Evolutionary conservation across 2,797 vertebrate genomes (phyloP).

Genomic region (Tamandua tetradactyla): DNA sequence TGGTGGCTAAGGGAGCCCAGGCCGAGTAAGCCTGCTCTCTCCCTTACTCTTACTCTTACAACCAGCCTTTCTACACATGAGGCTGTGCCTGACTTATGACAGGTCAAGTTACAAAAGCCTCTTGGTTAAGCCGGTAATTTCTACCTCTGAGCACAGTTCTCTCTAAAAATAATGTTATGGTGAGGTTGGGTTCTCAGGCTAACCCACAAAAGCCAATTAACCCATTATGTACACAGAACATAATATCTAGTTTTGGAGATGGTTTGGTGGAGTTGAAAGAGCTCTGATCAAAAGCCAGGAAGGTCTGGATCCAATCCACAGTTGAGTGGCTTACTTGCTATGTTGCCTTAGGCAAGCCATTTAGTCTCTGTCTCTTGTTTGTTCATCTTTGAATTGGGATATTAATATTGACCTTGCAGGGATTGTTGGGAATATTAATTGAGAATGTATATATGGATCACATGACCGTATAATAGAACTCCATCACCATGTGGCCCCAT

Average conservation of each 20-base stretch:
- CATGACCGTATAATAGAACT: background rate
- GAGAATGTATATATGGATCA: background rate
- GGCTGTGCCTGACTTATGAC: background rate
- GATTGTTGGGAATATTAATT: background rate
- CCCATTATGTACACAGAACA: background rate
- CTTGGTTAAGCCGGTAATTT: slow-evolving; percentile 69
- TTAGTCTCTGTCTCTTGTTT: background rate
- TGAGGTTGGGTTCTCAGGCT: slow-evolving; percentile 36
- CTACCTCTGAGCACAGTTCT: slow-evolving; percentile 66
- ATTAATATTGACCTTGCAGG: background rate
- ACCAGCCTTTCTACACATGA: slow-evolving; percentile 23
- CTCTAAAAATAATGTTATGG: slow-evolving; percentile 62
- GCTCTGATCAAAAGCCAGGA: background rate
- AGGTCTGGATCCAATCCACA: background rate
- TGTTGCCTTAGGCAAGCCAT: background rate
- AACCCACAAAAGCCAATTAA: slow-evolving; percentile 24
- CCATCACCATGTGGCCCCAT: background rate
- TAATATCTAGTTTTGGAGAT: background rate
- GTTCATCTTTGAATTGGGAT: slow-evolving; percentile 48
- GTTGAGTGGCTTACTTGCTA: background rate
- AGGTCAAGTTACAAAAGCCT: slow-evolving; percentile 64
- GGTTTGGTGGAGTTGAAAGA: background rate
- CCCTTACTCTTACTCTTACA: background rate
- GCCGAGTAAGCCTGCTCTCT: background rate
- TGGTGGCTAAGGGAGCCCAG: background rate